Base-by-base conservation (phyloP, 2,888 invertebrate species). In the Coelinius sp. region DNA sequence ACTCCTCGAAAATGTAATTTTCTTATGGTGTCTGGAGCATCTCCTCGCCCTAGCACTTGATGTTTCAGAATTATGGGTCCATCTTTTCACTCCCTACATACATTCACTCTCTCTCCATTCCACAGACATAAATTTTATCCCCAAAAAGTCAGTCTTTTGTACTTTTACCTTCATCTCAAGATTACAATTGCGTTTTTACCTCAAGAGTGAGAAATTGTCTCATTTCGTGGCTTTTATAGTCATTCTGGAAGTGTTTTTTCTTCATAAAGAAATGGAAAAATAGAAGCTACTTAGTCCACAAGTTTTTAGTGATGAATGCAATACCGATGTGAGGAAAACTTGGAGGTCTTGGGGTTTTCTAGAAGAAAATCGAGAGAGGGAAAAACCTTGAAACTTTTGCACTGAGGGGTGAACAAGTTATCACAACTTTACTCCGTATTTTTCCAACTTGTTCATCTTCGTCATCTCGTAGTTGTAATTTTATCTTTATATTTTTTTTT, bases 21-120 rank as follows among this genome's bases (percentile, higher is more conserved):
- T 79, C 81, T 81, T 82, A 82, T 81, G 81, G 63, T 71, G 76
- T 77, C 76, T 78, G 77, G 74, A 68, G 70, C 68, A 70, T 77
- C 76, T 75, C 66, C 41, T 75, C 64, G 62, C 73, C 70, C 44
- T 66, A 70, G 53, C 72, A 72, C 70, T 59, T 49, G 22, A 64
- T 38, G 70, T 73, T 41, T 12, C 27, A 56, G 76, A 77, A 68
- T 77, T 77, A 76, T 75, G 53, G 66, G 52, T 71, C 35, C 46
- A 69, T 75, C 73, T 70, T 65, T 35, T 63, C 41, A 41, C 63
- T 41, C 63, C 63, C 63, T 35, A 59, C 31, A 31, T 59, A n/a
- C 12, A 14, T 53, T 10, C 25, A 53, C 14, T n/a, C 25, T 53
- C 24, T 14, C 27, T n/a, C 41, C 41, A 41, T 41, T 17, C 59